phyloP scores from a whole-genome alignment of 2,888 invertebrate genomes.

The Agonopterix subpropinquella region DNA sequence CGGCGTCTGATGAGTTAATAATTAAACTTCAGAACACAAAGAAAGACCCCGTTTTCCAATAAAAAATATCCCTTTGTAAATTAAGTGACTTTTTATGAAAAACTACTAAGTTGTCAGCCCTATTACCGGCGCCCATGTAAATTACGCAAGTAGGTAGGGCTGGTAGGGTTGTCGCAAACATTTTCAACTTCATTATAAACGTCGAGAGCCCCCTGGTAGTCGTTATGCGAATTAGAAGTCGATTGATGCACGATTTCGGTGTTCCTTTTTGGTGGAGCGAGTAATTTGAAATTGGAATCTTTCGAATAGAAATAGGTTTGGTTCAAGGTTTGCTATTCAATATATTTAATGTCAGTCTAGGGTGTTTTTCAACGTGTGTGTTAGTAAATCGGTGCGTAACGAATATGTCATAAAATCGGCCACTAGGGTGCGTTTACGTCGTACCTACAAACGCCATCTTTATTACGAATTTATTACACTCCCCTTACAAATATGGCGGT shows the following conservation, averaged over 20 bases:
- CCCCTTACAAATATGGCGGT: conserved; percentile 29
- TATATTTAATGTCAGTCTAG: too few species aligned
- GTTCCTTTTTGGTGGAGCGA: background rate
- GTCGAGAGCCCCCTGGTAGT: conserved; percentile 25
- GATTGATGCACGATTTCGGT: conserved; percentile 4
- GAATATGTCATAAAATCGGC: conserved; percentile 36
- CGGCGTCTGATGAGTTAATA: background rate
- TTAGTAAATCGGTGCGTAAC: conserved; percentile 30
- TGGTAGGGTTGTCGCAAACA: conserved; percentile 40
- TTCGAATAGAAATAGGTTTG: too few species aligned
- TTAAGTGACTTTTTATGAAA: too few species aligned
- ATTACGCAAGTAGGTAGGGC: conserved; percentile 18
- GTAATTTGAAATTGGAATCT: too few species aligned
- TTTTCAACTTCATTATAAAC: conserved; percentile 48
- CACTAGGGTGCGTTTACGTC: conserved; percentile 36
- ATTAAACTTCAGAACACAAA: background rate
- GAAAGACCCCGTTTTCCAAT: too few species aligned
- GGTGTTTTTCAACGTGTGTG: too few species aligned
- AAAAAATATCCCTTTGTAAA: too few species aligned
- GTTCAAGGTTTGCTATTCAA: too few species aligned
- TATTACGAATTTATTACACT: conserved; percentile 56
- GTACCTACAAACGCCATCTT: conserved; percentile 32
- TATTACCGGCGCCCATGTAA: conserved; percentile 30
- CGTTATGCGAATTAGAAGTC: conserved; percentile 25
- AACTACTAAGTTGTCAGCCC: conserved; percentile 25